These are phyloP conservation scores for Siniperca scherzeri DNA, from an alignment of 2,797 vertebrate species.

Conservation along the genomic window DNA sequence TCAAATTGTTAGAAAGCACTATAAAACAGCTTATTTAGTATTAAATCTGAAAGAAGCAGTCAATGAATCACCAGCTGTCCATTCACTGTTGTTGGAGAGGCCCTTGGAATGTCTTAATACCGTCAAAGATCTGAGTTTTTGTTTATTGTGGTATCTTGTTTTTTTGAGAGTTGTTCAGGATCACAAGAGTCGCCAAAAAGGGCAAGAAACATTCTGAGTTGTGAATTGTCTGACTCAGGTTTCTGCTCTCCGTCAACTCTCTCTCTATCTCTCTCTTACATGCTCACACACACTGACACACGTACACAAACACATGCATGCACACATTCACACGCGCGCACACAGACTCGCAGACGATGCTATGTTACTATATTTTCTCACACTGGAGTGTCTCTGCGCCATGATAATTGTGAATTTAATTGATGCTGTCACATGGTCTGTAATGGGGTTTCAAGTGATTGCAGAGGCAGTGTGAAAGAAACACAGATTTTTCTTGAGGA, in stretches of 20 bases:
- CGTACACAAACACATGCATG: neutral
- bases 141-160: constrained; percentile 34
- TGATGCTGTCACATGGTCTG: constrained; percentile 83
- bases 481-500: constrained; percentile 71
- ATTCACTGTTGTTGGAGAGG: constrained; percentile 6
- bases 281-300: constrained; percentile 1
- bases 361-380: constrained; percentile 74
- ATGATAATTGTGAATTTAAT: constrained; percentile 85
- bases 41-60: constrained; percentile 26
- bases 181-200: constrained; percentile 54
- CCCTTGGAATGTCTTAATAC: constrained; percentile 33
- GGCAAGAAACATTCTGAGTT: constrained; percentile 44
- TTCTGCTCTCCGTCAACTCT: constrained; percentile 45
- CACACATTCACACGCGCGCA: neutral
- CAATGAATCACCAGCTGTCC: constrained; percentile 23
- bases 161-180: constrained; percentile 52
- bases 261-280: neutral
- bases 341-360: constrained; percentile 17
- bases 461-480: constrained; percentile 73
- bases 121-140: constrained; percentile 38
- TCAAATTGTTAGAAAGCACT: constrained; percentile 12
- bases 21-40: constrained; percentile 12
- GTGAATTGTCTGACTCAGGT: constrained; percentile 52
- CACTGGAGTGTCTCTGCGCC: constrained; percentile 64
- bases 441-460: constrained; percentile 81